Conservation (phyloP, 2,888 invertebrate species). For the Drosophila birchii region DNA sequence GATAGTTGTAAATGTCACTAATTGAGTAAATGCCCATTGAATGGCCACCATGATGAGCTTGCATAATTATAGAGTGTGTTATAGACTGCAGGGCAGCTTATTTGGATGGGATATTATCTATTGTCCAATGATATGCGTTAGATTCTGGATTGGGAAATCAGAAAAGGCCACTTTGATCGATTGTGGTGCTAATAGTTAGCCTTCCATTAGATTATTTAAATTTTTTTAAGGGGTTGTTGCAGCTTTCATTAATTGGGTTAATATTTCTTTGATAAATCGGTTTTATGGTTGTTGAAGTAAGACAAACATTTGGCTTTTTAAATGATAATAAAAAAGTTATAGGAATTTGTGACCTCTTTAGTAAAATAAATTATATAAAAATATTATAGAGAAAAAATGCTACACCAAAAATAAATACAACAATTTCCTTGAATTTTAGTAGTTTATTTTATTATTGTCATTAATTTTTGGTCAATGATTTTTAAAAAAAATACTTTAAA, state of each 20-base stretch:
- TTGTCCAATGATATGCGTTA: neutral
- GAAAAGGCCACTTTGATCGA: neutral
- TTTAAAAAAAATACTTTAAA: neutral
- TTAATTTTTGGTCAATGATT: neutral
- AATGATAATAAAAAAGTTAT: neutral
- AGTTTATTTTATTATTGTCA: neutral
- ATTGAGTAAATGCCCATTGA: constrained; percentile 49
- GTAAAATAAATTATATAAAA: neutral
- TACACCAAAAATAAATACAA: neutral
- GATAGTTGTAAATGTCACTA: constrained; percentile 58
- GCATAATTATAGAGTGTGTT: constrained; percentile 18
- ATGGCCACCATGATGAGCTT: constrained; percentile 10
- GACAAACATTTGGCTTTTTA: no score
- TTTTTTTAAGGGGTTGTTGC: neutral
- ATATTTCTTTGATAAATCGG: no score
- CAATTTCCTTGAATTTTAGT: neutral
- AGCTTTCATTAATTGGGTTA: neutral
- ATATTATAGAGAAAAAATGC: neutral
- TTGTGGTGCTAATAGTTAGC: neutral
- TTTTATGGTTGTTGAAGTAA: no score
- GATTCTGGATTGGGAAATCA: neutral
- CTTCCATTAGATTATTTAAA: neutral
- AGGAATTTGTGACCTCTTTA: neutral
- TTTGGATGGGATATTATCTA: neutral
- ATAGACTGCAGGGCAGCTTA: neutral